Conservation (phyloP, 2,113 vertebrate species). For the Caloenas nicobarica region DNA sequence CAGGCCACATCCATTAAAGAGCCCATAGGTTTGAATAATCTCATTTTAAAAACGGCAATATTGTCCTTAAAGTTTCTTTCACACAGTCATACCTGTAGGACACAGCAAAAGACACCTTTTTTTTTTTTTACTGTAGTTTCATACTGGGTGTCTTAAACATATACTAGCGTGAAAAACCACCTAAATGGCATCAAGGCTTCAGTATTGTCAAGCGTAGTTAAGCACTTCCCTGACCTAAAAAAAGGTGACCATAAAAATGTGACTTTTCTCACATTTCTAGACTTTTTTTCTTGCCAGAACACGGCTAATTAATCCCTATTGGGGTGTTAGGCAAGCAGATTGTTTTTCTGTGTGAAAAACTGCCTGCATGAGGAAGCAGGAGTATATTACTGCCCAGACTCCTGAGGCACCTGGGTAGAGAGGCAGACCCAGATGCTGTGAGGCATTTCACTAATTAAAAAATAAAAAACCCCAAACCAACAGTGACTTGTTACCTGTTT, state of each 20-base stretch:
- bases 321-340: background rate
- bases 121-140: too few relatives aligned
- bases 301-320: background rate
- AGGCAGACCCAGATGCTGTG: background rate
- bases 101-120: background rate
- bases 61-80: background rate
- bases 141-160: too few relatives aligned
- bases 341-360: background rate
- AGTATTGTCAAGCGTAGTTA: too few relatives aligned
- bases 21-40: background rate
- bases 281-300: background rate
- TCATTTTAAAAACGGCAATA: background rate
- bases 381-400: background rate
- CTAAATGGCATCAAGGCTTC: too few relatives aligned
- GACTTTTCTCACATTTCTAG: too few relatives aligned
- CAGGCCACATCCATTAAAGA: background rate
- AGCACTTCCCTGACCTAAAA: too few relatives aligned
- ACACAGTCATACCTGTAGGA: too few relatives aligned
- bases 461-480: too few relatives aligned
- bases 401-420: background rate
- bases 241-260: too few relatives aligned
- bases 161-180: too few relatives aligned
- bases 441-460: background rate
- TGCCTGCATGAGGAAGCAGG: background rate
- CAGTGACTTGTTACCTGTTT: too few relatives aligned